Evolutionary conservation across 2,888 invertebrate genomes (phyloP).

Genomic region (Apamea epomidion): DNA sequence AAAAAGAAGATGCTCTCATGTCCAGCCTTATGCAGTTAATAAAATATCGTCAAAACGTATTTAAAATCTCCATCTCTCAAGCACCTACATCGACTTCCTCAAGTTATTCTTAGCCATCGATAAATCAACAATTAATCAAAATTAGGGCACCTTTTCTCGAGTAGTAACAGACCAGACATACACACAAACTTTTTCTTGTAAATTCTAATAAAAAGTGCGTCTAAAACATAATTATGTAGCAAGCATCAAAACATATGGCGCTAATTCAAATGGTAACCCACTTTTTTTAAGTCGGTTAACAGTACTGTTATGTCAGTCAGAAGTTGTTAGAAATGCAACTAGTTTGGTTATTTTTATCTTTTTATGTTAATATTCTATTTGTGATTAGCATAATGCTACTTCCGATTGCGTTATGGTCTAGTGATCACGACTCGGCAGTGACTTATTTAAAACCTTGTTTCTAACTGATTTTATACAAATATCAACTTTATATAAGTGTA

Average conservation of each 20-base stretch:
- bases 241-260: constrained; percentile 24
- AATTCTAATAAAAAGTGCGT: constrained; percentile 11
- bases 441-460: not conserved
- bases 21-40: not conserved
- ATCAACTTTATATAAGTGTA: not conserved
- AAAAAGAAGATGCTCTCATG: not conserved
- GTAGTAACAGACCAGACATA: constrained; percentile 21
- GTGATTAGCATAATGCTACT: constrained; percentile 37
- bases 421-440: not conserved
- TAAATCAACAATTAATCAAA: constrained; percentile 42
- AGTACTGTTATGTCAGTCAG: constrained; percentile 55
- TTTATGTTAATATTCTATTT: constrained; percentile 38
- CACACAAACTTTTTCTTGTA: constrained; percentile 10
- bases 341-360: constrained; percentile 18
- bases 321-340: constrained; percentile 44
- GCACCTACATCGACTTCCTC: constrained; percentile 14
- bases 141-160: constrained; percentile 28
- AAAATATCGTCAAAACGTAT: not conserved
- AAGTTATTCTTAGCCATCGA: constrained; percentile 33
- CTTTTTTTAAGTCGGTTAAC: constrained; percentile 47
- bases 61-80: not conserved
- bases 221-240: constrained; percentile 23
- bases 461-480: too few relatives aligned
- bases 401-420: constrained; percentile 28
- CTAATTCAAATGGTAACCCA: constrained; percentile 46